phyloP scores from a whole-genome alignment of 2,113 vertebrate species.

The Columbina picui region DNA sequence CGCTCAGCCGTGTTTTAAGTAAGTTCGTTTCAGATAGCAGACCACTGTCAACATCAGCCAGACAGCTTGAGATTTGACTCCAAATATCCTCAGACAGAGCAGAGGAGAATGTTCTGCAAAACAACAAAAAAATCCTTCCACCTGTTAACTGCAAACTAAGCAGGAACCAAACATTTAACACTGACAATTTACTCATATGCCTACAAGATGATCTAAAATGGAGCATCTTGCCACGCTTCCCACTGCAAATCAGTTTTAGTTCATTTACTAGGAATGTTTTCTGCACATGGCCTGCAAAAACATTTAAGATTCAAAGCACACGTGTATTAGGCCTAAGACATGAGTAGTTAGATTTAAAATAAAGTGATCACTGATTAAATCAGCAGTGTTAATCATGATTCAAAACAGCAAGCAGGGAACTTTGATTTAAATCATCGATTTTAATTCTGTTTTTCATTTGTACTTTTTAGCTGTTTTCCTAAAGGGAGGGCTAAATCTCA shows the following conservation, averaged over 20 bases:
- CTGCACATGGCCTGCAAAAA: neutral
- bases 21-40: neutral
- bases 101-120: neutral
- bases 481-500: neutral
- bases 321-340: neutral
- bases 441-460: conserved; percentile 27
- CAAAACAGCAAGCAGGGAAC: neutral
- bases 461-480: conserved; percentile 21
- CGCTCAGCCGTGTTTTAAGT: neutral
- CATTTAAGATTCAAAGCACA: neutral
- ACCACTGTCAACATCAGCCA: neutral
- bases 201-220: neutral
- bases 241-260: neutral
- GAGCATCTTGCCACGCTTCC: neutral
- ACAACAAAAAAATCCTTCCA: neutral
- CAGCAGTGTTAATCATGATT: neutral
- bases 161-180: neutral
- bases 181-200: neutral
- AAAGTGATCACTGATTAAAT: conserved; percentile 14
- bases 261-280: neutral
- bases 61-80: neutral
- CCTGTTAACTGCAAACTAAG: neutral
- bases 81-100: neutral
- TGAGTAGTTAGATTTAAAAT: neutral
- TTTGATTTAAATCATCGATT: conserved; percentile 33